These are phyloP conservation scores for Polyommatus iphigenia DNA, from an alignment of 2,888 invertebrate genomes.

Conservation along the genomic window DNA sequence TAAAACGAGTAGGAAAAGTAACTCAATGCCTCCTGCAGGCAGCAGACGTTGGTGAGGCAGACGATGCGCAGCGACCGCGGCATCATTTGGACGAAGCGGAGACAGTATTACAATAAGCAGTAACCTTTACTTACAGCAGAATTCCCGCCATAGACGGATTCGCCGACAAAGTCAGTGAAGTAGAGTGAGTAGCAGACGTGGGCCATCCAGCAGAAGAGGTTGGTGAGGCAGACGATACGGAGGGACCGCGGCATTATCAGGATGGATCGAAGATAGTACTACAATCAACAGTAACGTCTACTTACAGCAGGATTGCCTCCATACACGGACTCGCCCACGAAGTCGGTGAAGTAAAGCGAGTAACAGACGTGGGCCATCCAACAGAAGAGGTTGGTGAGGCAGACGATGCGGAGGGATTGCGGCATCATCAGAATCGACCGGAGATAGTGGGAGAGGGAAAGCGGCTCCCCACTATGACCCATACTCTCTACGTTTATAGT, in stretches of 20 bases:
- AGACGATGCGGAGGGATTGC: conserved; percentile 89
- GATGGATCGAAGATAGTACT: conserved; percentile 91
- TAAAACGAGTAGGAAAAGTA: too few species aligned
- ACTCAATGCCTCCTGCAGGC: too few species aligned
- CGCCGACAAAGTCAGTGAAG: conserved; percentile 97
- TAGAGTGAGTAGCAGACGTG: conserved; percentile 97
- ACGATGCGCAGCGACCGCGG: too few species aligned
- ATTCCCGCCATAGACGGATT: conserved; percentile 92
- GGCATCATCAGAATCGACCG: conserved; percentile 96
- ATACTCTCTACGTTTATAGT: conserved; percentile 47
- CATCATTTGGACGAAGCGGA: too few species aligned
- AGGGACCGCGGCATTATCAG: conserved; percentile 94
- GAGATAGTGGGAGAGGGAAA: conserved; percentile 89
- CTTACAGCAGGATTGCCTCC: conserved; percentile 90
- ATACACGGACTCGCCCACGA: conserved; percentile 95
- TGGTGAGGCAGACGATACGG: conserved; percentile 92
- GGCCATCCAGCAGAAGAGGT: conserved; percentile 99
- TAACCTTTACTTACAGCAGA: conserved; percentile 82
- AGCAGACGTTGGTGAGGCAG: too few species aligned
- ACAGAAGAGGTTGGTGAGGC: conserved; percentile 96
- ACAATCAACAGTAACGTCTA: conserved; percentile 34
- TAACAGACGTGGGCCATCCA: conserved; percentile 99
- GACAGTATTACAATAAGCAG: too few species aligned
- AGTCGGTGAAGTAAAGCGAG: conserved; percentile 97
- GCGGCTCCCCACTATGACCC: conserved; percentile 49